Evolutionary conservation across 2,888 invertebrate genomes (phyloP), one percentile per base, ranked within the genome.

Genomic region (Adelognathus sp.): DNA sequence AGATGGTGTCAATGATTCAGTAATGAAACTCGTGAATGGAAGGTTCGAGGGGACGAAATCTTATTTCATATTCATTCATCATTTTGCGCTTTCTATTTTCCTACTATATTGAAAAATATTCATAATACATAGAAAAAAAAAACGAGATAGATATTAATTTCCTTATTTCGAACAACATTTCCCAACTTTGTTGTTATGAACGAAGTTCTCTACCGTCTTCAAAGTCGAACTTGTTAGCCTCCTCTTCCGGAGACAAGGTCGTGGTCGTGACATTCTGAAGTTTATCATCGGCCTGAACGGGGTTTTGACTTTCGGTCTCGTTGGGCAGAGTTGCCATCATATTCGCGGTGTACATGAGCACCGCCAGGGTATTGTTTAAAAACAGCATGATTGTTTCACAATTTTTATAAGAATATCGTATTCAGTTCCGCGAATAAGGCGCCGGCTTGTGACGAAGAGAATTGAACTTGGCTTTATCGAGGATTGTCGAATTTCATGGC

Each of bases 301-400:
- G n/a, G 77, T 80, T 78, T 18, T 66, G 66, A 29, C 44, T 76
- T 3, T 82, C 83, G 4, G 82, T 78, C 7, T 83, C 83, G 33
- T 87, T 86, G 0, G 85, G 83, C 18, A 90, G 52, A 3, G 84
- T 86, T 0, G 88, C 84, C 85, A 90, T 87, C 83, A 90, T 84
- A 39, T 86, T 88, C 21, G 88, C 88, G 0, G 89, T 87, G 81
- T 86, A 88, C 77, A 90, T 86, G 39, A 90, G 14, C 77, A 89
- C 80, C 16, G 90, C 36, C 50, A 90, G 71, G 0, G 89, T 89
- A 6, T 88, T 87, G 84, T 89, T 90, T 4, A 90, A 81, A 66
- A 89, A 86, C 89, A 90, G 90, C 76, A 81, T 86, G 14, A 52
- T 69, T 46, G 18, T 18, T 16, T 36, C 33, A 2, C 69, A 21